Conservation (phyloP, 1,140 invertebrate species). For the Thaumetopoea pityocampa region DNA sequence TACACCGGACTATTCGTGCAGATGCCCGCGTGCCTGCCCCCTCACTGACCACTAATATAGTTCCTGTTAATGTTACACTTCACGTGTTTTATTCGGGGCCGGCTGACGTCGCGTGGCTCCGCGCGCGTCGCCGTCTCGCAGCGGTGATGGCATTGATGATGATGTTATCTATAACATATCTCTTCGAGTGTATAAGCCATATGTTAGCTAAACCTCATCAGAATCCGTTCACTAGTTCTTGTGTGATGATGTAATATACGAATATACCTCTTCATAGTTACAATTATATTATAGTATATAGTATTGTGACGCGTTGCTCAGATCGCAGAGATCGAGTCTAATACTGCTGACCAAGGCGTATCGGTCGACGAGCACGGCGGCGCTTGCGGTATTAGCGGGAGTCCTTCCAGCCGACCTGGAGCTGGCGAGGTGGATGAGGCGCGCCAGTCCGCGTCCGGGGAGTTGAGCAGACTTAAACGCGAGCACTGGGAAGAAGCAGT, state of each 20-base stretch:
- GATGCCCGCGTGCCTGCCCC: slow-evolving; percentile 28
- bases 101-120: slow-evolving; percentile 50
- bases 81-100: slow-evolving; percentile 11
- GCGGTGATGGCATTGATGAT: no score
- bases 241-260: no score
- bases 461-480: no score
- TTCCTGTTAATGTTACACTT: not conserved
- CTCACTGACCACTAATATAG: not conserved
- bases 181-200: no score
- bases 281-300: no score
- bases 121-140: no score
- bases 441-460: slow-evolving; percentile 29
- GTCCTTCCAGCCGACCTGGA: slow-evolving; percentile 14
- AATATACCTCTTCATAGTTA: no score
- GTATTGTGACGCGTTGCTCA: no score
- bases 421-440: slow-evolving; percentile 21
- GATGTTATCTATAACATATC: no score
- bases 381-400: slow-evolving; percentile 29
- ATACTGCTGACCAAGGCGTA: slow-evolving; percentile 16
- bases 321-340: slow-evolving; percentile 34
- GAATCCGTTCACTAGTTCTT: no score
- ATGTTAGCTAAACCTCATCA: no score
- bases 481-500: slow-evolving; percentile 38
- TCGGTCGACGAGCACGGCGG: slow-evolving; percentile 47
- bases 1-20: slow-evolving; percentile 79